These are phyloP conservation scores for Proterorhinus semilunaris DNA, from an alignment of 2,113 vertebrate genomes.

Conservation along the genomic window DNA sequence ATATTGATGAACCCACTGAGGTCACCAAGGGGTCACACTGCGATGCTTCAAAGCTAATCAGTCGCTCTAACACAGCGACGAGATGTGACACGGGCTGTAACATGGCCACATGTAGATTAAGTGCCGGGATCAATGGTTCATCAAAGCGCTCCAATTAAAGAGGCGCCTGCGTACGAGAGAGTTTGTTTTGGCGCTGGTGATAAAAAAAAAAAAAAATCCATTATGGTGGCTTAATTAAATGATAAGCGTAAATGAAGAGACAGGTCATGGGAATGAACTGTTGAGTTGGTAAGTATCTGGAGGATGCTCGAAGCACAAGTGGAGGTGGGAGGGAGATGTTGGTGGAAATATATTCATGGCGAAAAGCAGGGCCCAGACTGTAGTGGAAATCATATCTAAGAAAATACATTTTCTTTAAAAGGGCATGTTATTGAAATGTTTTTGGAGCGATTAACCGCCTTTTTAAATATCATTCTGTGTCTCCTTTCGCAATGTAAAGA, in stretches of 20 bases:
- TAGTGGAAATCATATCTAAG: background rate
- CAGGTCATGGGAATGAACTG: conserved; percentile 45
- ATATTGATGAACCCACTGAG: conserved; percentile 25
- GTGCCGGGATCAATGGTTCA: conserved; percentile 61
- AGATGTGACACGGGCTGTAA: conserved; percentile 48
- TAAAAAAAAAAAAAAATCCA: conserved; percentile 52
- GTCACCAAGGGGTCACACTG: conserved; percentile 25
- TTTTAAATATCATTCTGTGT: no score
- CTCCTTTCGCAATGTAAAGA: no score
- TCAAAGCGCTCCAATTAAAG: conserved; percentile 60
- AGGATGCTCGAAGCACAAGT: background rate
- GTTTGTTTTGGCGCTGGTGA: conserved; percentile 38
- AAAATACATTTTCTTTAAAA: background rate
- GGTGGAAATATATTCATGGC: background rate
- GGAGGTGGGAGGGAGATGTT: background rate
- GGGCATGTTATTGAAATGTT: background rate
- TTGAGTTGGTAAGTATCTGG: conserved; percentile 16
- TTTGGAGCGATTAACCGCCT: no score
- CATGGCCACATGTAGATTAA: conserved; percentile 48
- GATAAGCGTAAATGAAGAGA: conserved; percentile 72
- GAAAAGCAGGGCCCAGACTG: no score
- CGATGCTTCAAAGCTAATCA: conserved; percentile 45
- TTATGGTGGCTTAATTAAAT: conserved; percentile 74
- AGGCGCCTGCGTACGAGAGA: conserved; percentile 35
- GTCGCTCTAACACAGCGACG: conserved; percentile 43